Percentiles rank a stretch among this genome's conserved stretches.
Conservation (phyloP, 1,140 invertebrate species). For the Drosophila equinoxialis region DNA sequence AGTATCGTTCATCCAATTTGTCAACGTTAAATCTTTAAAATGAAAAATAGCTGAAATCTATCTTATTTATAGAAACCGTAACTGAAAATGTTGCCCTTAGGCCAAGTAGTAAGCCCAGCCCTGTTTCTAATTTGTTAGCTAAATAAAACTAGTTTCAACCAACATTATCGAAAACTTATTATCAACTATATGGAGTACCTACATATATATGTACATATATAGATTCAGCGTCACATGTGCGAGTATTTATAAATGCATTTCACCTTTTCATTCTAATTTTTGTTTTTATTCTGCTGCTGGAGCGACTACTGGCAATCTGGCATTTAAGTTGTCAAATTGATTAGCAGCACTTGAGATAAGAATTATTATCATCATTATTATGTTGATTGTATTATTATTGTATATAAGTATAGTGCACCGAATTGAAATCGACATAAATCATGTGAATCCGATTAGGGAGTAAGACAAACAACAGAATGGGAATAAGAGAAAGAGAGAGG, state of each 20-base stretch:
- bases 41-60: too few relatives aligned
- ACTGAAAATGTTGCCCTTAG: too few relatives aligned
- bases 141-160: background rate
- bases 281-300: background rate
- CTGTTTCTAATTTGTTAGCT: background rate
- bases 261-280: background rate
- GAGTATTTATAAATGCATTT: constrained; percentile 1
- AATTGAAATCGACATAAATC: constrained; percentile 34
- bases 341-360: constrained; percentile 52
- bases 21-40: too few relatives aligned
- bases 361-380: constrained; percentile 24
- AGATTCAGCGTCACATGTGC: background rate
- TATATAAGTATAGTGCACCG: constrained; percentile 6
- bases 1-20: too few relatives aligned
- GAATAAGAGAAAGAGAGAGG: background rate
- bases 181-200: background rate
- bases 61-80: too few relatives aligned
- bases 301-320: constrained; percentile 34
- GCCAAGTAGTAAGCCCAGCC: background rate
- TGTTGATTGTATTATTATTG: constrained; percentile 10
- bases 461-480: background rate
- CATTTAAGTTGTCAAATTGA: constrained; percentile 57
- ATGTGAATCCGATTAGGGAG: constrained; percentile 21
- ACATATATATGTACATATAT: background rate
- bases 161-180: background rate